These are phyloP conservation scores for Rapana venosa DNA, from an alignment of 2,888 invertebrate species.

Conservation along the genomic window DNA sequence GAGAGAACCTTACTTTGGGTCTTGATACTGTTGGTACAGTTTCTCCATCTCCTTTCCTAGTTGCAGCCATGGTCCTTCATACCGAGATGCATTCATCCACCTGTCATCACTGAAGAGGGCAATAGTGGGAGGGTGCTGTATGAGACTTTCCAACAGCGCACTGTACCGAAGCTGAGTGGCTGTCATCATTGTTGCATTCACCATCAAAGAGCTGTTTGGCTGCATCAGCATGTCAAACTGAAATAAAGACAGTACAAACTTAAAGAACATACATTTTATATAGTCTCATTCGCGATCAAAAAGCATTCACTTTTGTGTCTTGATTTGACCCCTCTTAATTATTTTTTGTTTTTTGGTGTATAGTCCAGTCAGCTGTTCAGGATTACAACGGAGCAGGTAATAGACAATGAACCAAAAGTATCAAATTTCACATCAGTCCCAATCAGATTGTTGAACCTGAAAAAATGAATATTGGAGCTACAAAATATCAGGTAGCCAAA, in stretches of 20 bases:
- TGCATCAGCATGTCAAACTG: constrained; percentile 26
- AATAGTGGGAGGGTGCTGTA: constrained; percentile 54
- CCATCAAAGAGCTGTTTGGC: constrained; percentile 16
- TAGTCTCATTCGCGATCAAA: neutral
- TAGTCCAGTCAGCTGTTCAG: too few species aligned
- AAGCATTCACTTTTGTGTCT: too few species aligned
- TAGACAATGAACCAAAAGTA: too few species aligned
- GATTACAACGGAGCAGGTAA: too few species aligned
- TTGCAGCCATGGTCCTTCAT: constrained; percentile 53
- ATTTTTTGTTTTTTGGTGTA: too few species aligned
- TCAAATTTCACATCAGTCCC: neutral
- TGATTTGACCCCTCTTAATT: too few species aligned
- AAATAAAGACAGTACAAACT: neutral
- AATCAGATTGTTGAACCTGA: neutral
- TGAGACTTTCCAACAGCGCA: constrained; percentile 51
- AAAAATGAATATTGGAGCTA: neutral
- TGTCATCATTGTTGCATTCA: constrained; percentile 44
- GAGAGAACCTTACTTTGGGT: constrained; percentile 41
- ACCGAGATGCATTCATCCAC: constrained; percentile 52
- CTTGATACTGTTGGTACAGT: constrained; percentile 31
- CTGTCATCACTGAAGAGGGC: constrained; percentile 46
- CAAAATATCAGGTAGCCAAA: neutral
- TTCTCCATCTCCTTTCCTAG: constrained; percentile 46
- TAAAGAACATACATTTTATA: neutral
- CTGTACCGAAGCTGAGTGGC: constrained; percentile 45